phyloP scores from a whole-genome alignment of 1,140 invertebrate genomes.

The Atta cephalotes region DNA sequence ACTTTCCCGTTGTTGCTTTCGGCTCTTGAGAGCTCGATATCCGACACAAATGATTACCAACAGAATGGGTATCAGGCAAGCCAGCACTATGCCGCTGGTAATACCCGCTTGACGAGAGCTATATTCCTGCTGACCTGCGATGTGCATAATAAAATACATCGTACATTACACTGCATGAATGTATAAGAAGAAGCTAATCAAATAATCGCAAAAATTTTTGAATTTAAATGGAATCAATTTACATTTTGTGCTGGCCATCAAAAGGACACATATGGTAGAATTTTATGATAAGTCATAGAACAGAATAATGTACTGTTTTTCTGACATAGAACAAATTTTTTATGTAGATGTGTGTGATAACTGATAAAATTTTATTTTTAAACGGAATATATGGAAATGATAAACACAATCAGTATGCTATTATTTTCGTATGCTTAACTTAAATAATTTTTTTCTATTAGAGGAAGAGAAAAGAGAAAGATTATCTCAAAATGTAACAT shows the following conservation, averaged over 20 bases:
- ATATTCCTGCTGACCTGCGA: conserved; percentile 91
- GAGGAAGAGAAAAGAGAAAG: too few species aligned
- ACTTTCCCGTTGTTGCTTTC: conserved; percentile 86
- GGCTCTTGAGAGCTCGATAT: conserved; percentile 88
- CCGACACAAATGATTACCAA: conserved; percentile 90
- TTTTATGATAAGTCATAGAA: neutral
- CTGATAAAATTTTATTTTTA: neutral
- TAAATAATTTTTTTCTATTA: neutral
- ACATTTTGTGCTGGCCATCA: neutral
- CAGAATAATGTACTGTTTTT: neutral
- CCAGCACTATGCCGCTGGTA: conserved; percentile 92
- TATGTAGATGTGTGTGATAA: neutral
- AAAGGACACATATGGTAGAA: too few species aligned
- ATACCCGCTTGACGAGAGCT: conserved; percentile 91
- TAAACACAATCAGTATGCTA: neutral
- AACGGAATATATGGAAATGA: neutral
- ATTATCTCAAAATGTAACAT: neutral
- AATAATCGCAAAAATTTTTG: neutral
- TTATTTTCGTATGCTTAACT: neutral
- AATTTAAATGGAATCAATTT: neutral
- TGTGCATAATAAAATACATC: conserved; percentile 21
- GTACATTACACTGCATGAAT: conserved; percentile 7
- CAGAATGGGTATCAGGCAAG: conserved; percentile 91
- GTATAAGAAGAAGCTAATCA: neutral
- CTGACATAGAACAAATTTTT: neutral